Percentiles rank a stretch among this genome's conserved stretches.
phyloP scores from a whole-genome alignment of 2,888 invertebrate species.

The Cloeon dipterum region DNA sequence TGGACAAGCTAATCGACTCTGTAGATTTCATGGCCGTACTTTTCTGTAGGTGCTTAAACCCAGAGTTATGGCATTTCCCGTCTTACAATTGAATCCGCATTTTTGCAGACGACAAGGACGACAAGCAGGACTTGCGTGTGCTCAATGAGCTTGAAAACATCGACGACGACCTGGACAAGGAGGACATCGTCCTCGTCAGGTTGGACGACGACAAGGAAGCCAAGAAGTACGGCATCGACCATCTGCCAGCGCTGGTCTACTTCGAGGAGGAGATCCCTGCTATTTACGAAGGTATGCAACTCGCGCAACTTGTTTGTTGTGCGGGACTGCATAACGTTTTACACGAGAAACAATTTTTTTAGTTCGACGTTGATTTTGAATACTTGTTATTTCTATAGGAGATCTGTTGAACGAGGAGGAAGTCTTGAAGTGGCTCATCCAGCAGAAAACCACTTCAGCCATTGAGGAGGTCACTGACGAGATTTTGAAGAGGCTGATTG shows the following conservation, averaged over 20 bases:
- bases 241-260: constrained; percentile 64
- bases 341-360: too few species aligned
- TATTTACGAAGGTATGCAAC: constrained; percentile 43
- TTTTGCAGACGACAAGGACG: constrained; percentile 61
- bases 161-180: constrained; percentile 72
- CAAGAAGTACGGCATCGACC: constrained; percentile 74
- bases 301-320: neutral
- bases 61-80: constrained; percentile 1
- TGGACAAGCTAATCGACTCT: constrained; percentile 66
- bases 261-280: constrained; percentile 83
- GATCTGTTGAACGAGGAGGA: constrained; percentile 81
- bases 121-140: constrained; percentile 68
- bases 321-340: neutral
- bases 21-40: constrained; percentile 66
- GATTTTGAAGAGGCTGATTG: constrained; percentile 61
- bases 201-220: constrained; percentile 79
- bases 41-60: constrained; percentile 47
- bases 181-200: constrained; percentile 73
- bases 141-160: constrained; percentile 79
- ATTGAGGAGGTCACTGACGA: constrained; percentile 89
- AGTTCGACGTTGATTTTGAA: neutral
- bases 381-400: constrained; percentile 16
- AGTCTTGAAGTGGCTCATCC: constrained; percentile 68
- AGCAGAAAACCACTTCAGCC: constrained; percentile 72
- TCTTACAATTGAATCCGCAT: neutral